Evolutionary conservation across 2,888 invertebrate genomes (phyloP).

Genomic region (Agonopterix alstromeriana): DNA sequence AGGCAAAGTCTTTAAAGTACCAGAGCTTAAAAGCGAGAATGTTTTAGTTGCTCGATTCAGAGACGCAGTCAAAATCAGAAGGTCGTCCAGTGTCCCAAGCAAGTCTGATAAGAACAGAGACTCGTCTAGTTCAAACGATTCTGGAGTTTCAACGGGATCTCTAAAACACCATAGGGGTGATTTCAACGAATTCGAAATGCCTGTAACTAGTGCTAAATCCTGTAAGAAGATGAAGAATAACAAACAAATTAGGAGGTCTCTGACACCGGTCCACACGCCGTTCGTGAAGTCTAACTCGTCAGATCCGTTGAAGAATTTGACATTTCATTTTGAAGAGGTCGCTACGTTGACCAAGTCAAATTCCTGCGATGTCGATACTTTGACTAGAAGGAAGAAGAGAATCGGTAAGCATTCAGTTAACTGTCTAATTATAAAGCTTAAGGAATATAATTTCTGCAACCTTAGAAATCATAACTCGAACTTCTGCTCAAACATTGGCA

Average conservation of each 20-base stretch:
- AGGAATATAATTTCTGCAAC: neutral
- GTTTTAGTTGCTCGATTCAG: slow-evolving; percentile 62
- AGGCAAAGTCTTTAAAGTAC: slow-evolving; percentile 53
- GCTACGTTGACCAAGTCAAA: slow-evolving; percentile 77
- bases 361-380: slow-evolving; percentile 79
- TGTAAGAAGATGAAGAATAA: slow-evolving; percentile 60
- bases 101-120: slow-evolving; percentile 82
- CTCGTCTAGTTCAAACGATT: slow-evolving; percentile 83
- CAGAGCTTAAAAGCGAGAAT: slow-evolving; percentile 61
- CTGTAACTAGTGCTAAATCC: slow-evolving; percentile 67
- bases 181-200: slow-evolving; percentile 78
- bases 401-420: slow-evolving; percentile 38
- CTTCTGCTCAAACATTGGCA: too few relatives aligned
- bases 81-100: slow-evolving; percentile 82
- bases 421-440: slow-evolving; percentile 1
- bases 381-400: slow-evolving; percentile 70
- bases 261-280: slow-evolving; percentile 69
- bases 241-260: slow-evolving; percentile 59
- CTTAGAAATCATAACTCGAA: neutral
- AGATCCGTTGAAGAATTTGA: slow-evolving; percentile 78
- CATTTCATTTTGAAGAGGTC: slow-evolving; percentile 80
- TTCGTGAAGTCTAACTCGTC: slow-evolving; percentile 80
- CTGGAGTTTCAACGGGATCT: slow-evolving; percentile 82
- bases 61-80: slow-evolving; percentile 78
- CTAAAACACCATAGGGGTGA: slow-evolving; percentile 78